These are phyloP conservation scores for Chiloscyllium punctatum DNA, from an alignment of 2,797 vertebrate genomes.

Conservation along the genomic window DNA sequence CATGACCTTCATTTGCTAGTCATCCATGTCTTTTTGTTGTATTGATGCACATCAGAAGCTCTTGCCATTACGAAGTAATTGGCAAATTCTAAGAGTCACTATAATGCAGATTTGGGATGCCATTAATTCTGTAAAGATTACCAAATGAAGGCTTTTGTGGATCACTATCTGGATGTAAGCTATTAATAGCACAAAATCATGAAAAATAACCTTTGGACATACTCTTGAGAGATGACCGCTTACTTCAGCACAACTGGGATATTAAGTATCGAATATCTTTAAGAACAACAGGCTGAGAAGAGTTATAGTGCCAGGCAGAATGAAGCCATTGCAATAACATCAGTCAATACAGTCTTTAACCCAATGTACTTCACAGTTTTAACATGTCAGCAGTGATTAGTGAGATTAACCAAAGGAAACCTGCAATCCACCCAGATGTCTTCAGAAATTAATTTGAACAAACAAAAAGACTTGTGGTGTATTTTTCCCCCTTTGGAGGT, in stretches of 20 bases:
- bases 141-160: neutral
- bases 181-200: neutral
- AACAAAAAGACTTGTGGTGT: neutral
- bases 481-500: no score
- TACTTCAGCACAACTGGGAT: neutral
- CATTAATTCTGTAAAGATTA: neutral
- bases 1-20: neutral
- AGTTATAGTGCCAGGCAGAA: neutral
- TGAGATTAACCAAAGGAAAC: neutral
- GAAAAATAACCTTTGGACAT: neutral
- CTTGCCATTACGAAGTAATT: neutral
- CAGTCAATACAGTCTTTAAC: neutral
- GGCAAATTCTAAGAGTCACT: neutral
- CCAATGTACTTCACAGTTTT: neutral
- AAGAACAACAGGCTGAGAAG: neutral
- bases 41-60: neutral
- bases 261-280: neutral
- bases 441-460: neutral
- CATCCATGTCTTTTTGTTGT: neutral
- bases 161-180: neutral
- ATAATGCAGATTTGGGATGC: neutral
- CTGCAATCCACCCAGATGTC: neutral
- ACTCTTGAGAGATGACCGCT: neutral
- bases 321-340: neutral
- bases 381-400: neutral